Conservation (phyloP, 1,140 invertebrate genomes). For the Calephelis virginiensis region DNA sequence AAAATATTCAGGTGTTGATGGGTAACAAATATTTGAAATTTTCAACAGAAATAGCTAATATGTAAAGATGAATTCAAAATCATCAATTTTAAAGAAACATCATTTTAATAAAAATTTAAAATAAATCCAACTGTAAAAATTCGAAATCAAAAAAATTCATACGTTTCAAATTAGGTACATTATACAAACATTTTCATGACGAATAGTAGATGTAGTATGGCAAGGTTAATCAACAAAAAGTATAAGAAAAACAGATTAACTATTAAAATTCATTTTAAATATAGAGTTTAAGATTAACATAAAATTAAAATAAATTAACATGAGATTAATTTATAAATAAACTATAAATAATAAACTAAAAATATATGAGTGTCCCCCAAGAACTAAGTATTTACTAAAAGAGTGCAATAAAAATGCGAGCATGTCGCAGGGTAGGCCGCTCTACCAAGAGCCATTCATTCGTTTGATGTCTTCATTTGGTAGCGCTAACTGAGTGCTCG, state of each 20-base stretch:
- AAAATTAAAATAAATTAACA: background rate
- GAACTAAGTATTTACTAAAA: slow-evolving; percentile 68
- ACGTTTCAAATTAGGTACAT: no score
- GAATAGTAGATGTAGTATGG: no score
- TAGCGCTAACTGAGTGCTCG: slow-evolving; percentile 62
- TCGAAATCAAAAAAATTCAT: no score
- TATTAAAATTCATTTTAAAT: background rate
- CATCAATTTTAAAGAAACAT: no score
- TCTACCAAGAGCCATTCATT: slow-evolving; percentile 64
- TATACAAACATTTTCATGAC: no score
- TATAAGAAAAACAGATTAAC: background rate
- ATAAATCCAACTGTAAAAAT: no score
- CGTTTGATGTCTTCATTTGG: slow-evolving; percentile 77
- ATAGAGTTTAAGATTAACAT: background rate
- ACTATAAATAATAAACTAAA: background rate
- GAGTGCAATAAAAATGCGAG: slow-evolving; percentile 71
- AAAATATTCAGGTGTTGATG: no score
- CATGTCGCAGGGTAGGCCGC: slow-evolving; percentile 60
- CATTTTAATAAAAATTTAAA: no score
- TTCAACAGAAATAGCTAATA: no score
- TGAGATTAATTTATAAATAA: background rate
- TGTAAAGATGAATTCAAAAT: no score
- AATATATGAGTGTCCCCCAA: slow-evolving; percentile 32
- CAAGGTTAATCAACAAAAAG: no score
- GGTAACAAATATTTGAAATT: no score